Conservation (phyloP, 2,888 invertebrate genomes). For the Zygothrica quintamaculata region DNA sequence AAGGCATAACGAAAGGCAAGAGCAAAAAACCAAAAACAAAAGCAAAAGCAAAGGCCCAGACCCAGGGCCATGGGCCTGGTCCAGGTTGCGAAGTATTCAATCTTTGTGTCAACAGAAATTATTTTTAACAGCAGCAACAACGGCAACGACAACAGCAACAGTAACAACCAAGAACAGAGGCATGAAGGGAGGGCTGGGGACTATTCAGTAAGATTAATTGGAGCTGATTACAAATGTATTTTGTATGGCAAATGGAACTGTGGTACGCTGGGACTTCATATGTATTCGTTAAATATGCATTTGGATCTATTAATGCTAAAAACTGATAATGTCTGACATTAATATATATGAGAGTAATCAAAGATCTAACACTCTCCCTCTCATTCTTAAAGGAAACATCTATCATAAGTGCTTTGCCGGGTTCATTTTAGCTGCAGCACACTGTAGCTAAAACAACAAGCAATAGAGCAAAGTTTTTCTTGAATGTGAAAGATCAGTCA, state of each 20-base stretch:
- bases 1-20: neutral
- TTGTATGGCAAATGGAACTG: conserved; percentile 50
- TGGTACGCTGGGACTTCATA: conserved; percentile 36
- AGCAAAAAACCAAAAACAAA: neutral
- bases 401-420: too few species aligned
- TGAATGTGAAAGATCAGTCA: too few species aligned
- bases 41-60: conserved; percentile 4
- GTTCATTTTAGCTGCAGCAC: too few species aligned
- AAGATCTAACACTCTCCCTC: neutral
- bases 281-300: conserved; percentile 72
- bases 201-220: conserved; percentile 65
- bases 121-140: conserved; percentile 76
- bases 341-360: conserved; percentile 27
- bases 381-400: too few species aligned
- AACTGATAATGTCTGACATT: conserved; percentile 73
- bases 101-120: conserved; percentile 81
- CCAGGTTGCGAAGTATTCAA: conserved; percentile 60
- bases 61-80: neutral
- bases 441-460: too few species aligned
- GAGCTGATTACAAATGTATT: conserved; percentile 75
- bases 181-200: conserved; percentile 22
- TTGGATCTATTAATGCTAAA: conserved; percentile 73
- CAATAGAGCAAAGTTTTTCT: too few species aligned
- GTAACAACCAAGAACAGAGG: conserved; percentile 20
- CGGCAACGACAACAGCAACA: conserved; percentile 26